phyloP scores from a whole-genome alignment of 2,797 vertebrate genomes.

The Falco berigora region DNA sequence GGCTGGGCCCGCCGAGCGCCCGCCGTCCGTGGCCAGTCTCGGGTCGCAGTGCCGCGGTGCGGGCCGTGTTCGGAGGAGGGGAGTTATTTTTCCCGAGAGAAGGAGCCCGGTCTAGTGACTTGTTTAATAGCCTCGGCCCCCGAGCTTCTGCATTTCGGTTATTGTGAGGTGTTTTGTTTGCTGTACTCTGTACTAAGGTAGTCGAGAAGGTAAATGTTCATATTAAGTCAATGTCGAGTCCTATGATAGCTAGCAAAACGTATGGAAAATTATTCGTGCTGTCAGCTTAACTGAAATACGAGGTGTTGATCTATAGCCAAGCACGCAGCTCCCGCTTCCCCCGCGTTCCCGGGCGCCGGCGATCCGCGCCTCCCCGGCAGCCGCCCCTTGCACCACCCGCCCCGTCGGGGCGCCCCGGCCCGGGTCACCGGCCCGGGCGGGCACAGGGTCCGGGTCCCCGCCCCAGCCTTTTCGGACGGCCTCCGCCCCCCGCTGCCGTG shows the following conservation, averaged over 20 bases:
- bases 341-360: not conserved
- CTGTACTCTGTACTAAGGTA: conserved; percentile 31
- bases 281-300: conserved; percentile 19
- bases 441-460: not conserved
- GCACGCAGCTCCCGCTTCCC: not conserved
- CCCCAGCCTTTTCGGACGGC: not conserved
- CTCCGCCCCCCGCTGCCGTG: not conserved
- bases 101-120: not conserved
- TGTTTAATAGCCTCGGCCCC: not conserved
- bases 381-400: not conserved
- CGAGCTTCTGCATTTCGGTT: not conserved
- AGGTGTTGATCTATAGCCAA: not conserved
- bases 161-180: conserved; percentile 31
- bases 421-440: not conserved
- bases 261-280: conserved; percentile 13
- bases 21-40: not conserved
- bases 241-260: conserved; percentile 35
- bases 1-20: not conserved
- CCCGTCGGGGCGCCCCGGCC: too few relatives aligned
- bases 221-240: conserved; percentile 35
- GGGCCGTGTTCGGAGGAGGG: conserved; percentile 9
- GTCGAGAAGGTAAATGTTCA: conserved; percentile 29
- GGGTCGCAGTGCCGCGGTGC: not conserved
- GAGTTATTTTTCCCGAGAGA: conserved; percentile 39
- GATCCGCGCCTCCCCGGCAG: fast-evolving